Conservation (phyloP, 2,888 invertebrate species). For the Spicauda simplicius region DNA sequence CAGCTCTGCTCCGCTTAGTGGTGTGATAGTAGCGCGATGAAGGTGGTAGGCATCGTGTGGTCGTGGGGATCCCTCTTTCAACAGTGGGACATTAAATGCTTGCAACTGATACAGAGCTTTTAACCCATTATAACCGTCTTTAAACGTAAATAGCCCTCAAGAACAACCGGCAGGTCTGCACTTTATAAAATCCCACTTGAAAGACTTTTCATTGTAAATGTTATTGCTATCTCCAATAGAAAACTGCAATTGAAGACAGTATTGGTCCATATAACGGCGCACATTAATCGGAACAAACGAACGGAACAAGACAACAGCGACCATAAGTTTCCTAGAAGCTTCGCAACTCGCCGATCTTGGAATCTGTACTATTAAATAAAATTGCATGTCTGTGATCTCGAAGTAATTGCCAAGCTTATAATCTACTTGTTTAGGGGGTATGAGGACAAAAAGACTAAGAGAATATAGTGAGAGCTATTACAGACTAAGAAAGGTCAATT, state of each 20-base stretch:
- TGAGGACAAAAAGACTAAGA: too few relatives aligned
- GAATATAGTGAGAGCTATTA: too few relatives aligned
- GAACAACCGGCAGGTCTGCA: not conserved
- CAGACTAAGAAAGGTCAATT: too few relatives aligned
- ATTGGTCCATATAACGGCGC: constrained; percentile 31
- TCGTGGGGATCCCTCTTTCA: too few relatives aligned
- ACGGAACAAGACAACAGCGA: constrained; percentile 25
- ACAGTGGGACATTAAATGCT: too few relatives aligned
- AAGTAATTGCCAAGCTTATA: too few relatives aligned
- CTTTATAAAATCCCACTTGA: constrained; percentile 6
- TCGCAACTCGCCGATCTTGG: constrained; percentile 13
- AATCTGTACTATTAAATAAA: not conserved
- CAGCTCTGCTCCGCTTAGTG: too few relatives aligned
- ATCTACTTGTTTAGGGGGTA: too few relatives aligned
- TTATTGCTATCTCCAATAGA: constrained; percentile 29
- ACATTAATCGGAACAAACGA: constrained; percentile 34
- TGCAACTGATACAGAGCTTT: too few relatives aligned
- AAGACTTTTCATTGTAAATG: constrained; percentile 23
- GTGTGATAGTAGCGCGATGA: too few relatives aligned
- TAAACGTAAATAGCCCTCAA: not conserved
- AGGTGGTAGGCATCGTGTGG: too few relatives aligned
- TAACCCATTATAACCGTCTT: too few relatives aligned
- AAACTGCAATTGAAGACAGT: constrained; percentile 25
- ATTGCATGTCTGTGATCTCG: not conserved
- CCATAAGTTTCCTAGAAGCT: constrained; percentile 23